A percentile compares a stretch with the other conserved stretches of the same genome.
Evolutionary conservation across 1,140 invertebrate genomes (phyloP).

Genomic region (Leptestheria dahalacensis): DNA sequence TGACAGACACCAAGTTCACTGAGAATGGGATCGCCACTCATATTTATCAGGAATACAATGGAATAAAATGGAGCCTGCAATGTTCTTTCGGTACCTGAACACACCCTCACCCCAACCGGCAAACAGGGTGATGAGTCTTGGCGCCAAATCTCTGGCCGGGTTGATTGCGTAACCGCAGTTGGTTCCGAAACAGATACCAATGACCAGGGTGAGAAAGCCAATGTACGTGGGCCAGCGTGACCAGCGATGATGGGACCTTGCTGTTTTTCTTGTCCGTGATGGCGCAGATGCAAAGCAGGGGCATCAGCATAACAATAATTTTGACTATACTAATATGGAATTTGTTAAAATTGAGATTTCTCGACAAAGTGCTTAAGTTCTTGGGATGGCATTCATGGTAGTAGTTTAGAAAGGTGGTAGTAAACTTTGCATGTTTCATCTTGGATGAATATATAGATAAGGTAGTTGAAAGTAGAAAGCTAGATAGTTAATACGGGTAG

Average conservation of each 20-base stretch:
- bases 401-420: no score
- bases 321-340: no score
- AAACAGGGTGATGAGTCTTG: conserved; percentile 37
- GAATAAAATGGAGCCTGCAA: no score
- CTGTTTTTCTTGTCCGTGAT: conserved; percentile 38
- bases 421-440: no score
- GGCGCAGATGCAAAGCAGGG: conserved; percentile 36
- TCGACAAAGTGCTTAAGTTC: no score
- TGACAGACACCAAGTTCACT: no score
- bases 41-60: no score
- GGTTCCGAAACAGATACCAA: conserved; percentile 36
- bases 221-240: conserved; percentile 36
- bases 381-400: no score
- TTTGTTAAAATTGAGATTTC: conserved; percentile 1
- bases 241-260: conserved; percentile 28
- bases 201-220: conserved; percentile 36
- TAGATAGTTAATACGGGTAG: no score
- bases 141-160: conserved; percentile 44
- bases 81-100: conserved; percentile 36
- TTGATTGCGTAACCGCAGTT: conserved; percentile 48
- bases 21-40: no score
- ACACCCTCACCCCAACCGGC: conserved; percentile 37
- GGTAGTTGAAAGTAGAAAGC: no score
- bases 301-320: conserved; percentile 41
- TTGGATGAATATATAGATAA: no score